Evolutionary conservation across 92 coral and sea anemone species (phyloP), one percentile per base, ranked within the genome.

Genomic region (Parazoanthus atlanticus): DNA sequence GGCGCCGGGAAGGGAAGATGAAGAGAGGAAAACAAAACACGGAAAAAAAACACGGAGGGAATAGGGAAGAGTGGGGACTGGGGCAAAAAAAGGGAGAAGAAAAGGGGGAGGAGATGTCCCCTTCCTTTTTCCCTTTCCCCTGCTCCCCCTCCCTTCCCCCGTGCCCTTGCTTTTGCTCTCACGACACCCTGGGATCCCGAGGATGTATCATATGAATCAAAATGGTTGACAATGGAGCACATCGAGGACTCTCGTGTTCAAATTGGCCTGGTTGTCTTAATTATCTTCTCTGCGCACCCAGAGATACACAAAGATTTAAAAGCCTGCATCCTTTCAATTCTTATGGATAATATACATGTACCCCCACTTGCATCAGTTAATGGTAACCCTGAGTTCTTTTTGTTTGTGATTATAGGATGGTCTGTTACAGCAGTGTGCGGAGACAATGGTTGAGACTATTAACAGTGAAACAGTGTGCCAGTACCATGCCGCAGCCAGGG

Each of bases 391-490:
- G 58, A 13, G 58, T 13, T 52, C 10, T 52, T 2, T 52, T 15
- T 13, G 58, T 52, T 52, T 13, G 58, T 52, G 58, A 19, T 28
- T 88, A 15, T 56, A 96, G 99, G 98, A 95, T 74, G 90, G 95
- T 74, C 88, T 96, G 71, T 85, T 90, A 76, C 90, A 92, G 46
- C 96, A 95, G 70, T 96, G 99, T 91, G 85, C 94, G 26, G 94
- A 93, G 86, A 91, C 94, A 69, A 96, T 96, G 99, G 46, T 92
- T 34, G 99, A 96, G 58, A 95, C 95, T 23, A 88, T 96, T 21
- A 92, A 92, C 80, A 91, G 89, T 43, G 90, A 90, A n/a, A 96
- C 98, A 30, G 99, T 96, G 19, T 96, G 99, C 81, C 92, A 92
- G 26, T 96, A 96, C 76, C 81, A 92, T 32, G 72, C 86, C 1